Evolutionary conservation across 2,113 vertebrate genomes (phyloP), one percentile per base, ranked within the genome.

Genomic region (Psophia crepitans): DNA sequence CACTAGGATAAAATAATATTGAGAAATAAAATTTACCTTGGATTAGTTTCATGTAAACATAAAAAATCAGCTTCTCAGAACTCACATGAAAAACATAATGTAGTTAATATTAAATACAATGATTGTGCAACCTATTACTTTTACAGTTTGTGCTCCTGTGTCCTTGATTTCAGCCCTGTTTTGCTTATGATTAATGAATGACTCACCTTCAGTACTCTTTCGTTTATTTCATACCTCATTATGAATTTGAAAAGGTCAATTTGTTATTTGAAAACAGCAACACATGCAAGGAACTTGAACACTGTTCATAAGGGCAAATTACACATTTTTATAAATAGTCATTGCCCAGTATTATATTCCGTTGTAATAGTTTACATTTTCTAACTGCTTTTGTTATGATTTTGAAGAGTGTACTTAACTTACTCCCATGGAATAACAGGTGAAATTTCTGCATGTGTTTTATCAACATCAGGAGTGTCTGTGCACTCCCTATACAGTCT

Each of bases 111-210:
- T 96, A 96, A 98, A 97, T 96, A 95, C 94, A 96, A 84, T 87
- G 97, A 97, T 98, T 98, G 96, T 91, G 96, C 96, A 98, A 98
- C 63, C n/a, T 95, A 97, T n/a, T 70, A 54, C 90, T 96, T 96
- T 90, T 94, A 90, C 69, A 96, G 88, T 93, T 61, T 88, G 91
- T 95, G 93, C 68, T 82, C 78, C 53, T 73, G 88, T 93, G 96
- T 94, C 96, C 96, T 93, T 97, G 97, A 96, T 97, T 96, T 96
- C 1, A 20, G 90, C 85, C 78, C 97, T 97, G 97, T 97, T 98
- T 98, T 97, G 90, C 79, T 96, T 97, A 96, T 98, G 98, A 98
- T 98, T 98, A 98, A 98, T 98, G 97, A 98, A 95, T 98, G 94
- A 98, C 97, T 98, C 93, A 97, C 98, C 97, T 97, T 97, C 95